Conservation (phyloP, 2,113 vertebrate species). For the Thalassarche chlororhynchos region DNA sequence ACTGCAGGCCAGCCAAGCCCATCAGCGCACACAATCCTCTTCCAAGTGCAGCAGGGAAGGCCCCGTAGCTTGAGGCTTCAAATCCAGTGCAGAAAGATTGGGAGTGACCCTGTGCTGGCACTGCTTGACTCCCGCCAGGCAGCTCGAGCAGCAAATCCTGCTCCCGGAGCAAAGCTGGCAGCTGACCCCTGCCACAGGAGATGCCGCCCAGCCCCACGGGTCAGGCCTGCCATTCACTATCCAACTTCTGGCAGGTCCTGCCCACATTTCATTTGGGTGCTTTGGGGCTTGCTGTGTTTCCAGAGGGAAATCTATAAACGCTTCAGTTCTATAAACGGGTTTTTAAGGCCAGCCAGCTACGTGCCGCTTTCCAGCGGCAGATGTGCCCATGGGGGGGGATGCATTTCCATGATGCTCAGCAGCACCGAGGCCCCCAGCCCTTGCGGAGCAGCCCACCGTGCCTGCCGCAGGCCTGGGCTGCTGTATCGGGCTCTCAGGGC, state of each 20-base stretch:
- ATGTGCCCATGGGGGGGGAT: neutral
- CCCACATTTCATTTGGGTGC: neutral
- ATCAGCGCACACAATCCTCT: neutral
- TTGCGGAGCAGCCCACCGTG: rapidly evolving
- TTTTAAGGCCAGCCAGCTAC: neutral
- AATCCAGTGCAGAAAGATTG: neutral
- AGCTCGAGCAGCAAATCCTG: neutral
- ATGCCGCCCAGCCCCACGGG: neutral
- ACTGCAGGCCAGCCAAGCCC: neutral
- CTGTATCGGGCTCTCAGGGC: neutral
- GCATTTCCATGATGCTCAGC: neutral
- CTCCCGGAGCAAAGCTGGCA: neutral
- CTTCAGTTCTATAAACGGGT: neutral
- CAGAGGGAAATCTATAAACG: neutral
- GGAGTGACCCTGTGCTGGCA: neutral
- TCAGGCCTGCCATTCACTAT: neutral
- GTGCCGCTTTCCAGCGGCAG: neutral
- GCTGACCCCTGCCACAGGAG: neutral
- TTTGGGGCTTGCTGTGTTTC: neutral
- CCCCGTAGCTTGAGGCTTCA: neutral
- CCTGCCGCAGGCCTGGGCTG: neutral
- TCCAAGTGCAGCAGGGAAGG: neutral
- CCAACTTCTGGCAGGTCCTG: neutral
- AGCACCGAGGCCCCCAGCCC: neutral
- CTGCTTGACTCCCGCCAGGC: neutral